Base-by-base conservation (phyloP, 2,113 vertebrate genomes). In the Mellivora capensis region DNA sequence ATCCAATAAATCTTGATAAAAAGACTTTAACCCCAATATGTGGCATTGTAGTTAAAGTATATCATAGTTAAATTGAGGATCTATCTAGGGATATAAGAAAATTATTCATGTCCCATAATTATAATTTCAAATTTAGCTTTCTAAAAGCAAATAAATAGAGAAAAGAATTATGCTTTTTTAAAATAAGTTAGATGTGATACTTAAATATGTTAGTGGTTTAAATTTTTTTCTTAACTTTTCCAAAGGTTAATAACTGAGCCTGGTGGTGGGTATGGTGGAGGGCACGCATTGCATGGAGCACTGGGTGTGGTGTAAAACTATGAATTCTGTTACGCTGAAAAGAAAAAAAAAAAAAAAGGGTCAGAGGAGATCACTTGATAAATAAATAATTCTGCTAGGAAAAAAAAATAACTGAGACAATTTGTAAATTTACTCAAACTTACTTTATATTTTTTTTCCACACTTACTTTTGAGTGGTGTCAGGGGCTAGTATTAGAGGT, bases 61-160 rank as follows among this genome's bases (percentile, higher is more conserved):
- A 27, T 49, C 13, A 23, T 17, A 82, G 77, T 27, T 81, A 25
- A 79, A 31, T 7, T 72, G 4, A 67, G 39, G 44, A 84, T 3
- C 23, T 57, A 10, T 18, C 81, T 23, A 64, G 52, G 11, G 23
- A 54, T n/a, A 57, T 12, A 54, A 84, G 15, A 87, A 90, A 6
- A 14, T 88, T 57, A 49, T 62, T 17, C 72, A 11, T 91, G 61
- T 6, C 17, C 37, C 13, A 2, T 61, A 67, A 42, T 84, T 57
- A 29, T 49, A 86, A 57, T 95, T 94, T 91, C n/a, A 91, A 76
- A 49, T 67, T 88, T 91, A 67, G n/a, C 54, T 81, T 37, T 81
- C 25, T 91, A 44, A 74, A 81, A 64, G 44, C 34, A 72, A 69
- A 57, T 59, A 9, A 69, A 71, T 59, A 9, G 20, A 84, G 7